phyloP scores from a whole-genome alignment of 2,113 vertebrate species.

The Lonchura striata region DNA sequence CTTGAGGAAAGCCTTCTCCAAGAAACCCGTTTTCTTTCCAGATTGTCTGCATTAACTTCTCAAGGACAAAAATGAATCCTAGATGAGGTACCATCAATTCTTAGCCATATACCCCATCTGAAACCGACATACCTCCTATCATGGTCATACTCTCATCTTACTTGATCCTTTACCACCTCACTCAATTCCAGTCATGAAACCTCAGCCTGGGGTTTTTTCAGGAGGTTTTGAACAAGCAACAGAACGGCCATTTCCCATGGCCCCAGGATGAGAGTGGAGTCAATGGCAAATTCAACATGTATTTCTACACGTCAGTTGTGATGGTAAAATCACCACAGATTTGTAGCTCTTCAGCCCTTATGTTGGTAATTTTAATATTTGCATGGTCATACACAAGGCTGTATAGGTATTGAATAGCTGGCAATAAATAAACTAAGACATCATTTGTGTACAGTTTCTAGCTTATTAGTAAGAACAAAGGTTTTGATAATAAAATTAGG shows the following conservation, averaged over 20 bases:
- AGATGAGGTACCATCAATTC: background rate
- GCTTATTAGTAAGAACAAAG: background rate
- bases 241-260: background rate
- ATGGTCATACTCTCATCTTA: background rate
- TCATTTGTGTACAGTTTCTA: background rate
- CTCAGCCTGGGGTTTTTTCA: background rate
- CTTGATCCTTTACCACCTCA: background rate
- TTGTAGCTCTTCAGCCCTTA: accelerated
- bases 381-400: background rate
- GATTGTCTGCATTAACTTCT: background rate
- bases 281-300: background rate
- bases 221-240: background rate
- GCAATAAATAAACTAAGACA: background rate
- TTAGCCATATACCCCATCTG: background rate
- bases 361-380: background rate
- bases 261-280: background rate
- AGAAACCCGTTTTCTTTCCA: background rate
- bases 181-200: background rate
- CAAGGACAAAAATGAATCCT: background rate
- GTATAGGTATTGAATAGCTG: background rate
- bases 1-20: background rate
- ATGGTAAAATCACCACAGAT: background rate
- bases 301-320: background rate
- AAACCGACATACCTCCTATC: accelerated
- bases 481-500: background rate